phyloP scores from a whole-genome alignment of 64 coral and sea anemone species.

The Pocillopora damicornis region DNA sequence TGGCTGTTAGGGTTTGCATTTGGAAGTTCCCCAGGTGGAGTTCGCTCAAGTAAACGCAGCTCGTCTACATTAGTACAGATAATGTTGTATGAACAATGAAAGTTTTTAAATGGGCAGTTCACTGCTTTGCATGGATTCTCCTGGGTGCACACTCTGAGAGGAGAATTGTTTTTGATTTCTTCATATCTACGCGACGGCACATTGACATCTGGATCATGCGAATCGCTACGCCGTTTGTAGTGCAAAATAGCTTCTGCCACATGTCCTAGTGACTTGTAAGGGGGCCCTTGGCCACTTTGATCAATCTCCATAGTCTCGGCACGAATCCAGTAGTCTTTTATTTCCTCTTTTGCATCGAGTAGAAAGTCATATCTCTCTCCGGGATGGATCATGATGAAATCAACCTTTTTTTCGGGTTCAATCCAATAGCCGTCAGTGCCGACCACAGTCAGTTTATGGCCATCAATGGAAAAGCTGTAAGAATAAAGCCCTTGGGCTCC shows the following conservation, averaged over 20 bases:
- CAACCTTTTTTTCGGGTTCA: conserved; percentile 26
- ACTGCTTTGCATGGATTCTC: conserved; percentile 25
- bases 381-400: conserved; percentile 56
- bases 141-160: neutral
- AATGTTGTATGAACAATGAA: neutral
- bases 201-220: conserved; percentile 4
- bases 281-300: neutral
- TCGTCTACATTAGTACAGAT: conserved; percentile 30
- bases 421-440: conserved; percentile 58
- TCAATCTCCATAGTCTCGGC: conserved; percentile 43
- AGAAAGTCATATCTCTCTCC: conserved; percentile 76
- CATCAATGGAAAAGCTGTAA: conserved; percentile 61
- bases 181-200: neutral
- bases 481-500: conserved; percentile 58
- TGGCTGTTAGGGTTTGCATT: neutral
- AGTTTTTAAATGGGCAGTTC: conserved; percentile 64
- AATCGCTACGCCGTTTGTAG: neutral
- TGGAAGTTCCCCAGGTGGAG: conserved; percentile 34
- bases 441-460: conserved; percentile 60
- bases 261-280: conserved; percentile 24
- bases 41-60: conserved; percentile 27
- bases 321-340: conserved; percentile 45
- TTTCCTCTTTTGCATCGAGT: conserved; percentile 27
- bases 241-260: conserved; percentile 55
- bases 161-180: neutral